Percentiles rank a stretch among this genome's conserved stretches.
phyloP scores from a whole-genome alignment of 2,888 invertebrate species.

The Sminthurides aquaticus region DNA sequence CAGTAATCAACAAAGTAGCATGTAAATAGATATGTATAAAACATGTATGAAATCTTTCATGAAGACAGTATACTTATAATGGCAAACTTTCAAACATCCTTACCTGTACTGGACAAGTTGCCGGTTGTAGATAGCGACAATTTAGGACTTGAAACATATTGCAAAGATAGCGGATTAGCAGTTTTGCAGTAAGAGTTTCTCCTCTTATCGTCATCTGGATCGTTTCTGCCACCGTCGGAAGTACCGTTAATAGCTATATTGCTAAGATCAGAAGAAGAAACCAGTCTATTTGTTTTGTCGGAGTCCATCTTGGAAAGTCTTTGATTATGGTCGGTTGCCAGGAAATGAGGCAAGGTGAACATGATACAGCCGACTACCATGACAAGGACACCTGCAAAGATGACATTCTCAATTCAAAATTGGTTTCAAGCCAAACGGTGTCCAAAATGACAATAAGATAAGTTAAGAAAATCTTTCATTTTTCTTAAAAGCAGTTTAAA shows the following conservation, averaged over 20 bases:
- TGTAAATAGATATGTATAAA: too few relatives aligned
- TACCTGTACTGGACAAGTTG: too few relatives aligned
- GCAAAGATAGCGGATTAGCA: conserved; percentile 35
- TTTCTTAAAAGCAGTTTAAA: neutral
- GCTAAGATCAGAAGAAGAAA: neutral
- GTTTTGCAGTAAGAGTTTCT: conserved; percentile 37
- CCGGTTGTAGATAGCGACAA: too few relatives aligned
- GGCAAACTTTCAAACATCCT: too few relatives aligned
- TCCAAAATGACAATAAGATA: too few relatives aligned
- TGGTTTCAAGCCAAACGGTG: too few relatives aligned
- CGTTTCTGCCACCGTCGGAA: too few relatives aligned
- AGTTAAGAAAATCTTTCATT: too few relatives aligned
- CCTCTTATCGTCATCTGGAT: neutral
- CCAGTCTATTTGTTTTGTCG: conserved; percentile 21
- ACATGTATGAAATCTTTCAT: too few relatives aligned
- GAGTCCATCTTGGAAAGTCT: conserved; percentile 7
- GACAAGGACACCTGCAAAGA: conserved; percentile 65
- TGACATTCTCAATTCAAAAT: neutral
- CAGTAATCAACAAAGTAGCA: too few relatives aligned
- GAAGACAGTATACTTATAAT: too few relatives aligned
- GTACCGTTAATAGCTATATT: neutral
- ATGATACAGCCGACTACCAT: conserved; percentile 89
- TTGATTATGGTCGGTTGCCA: conserved; percentile 66
- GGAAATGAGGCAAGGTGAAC: conserved; percentile 85
- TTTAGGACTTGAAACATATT: neutral